Evolutionary conservation across 2,797 vertebrate species (phyloP).

Genomic region (Cuniculus paca): DNA sequence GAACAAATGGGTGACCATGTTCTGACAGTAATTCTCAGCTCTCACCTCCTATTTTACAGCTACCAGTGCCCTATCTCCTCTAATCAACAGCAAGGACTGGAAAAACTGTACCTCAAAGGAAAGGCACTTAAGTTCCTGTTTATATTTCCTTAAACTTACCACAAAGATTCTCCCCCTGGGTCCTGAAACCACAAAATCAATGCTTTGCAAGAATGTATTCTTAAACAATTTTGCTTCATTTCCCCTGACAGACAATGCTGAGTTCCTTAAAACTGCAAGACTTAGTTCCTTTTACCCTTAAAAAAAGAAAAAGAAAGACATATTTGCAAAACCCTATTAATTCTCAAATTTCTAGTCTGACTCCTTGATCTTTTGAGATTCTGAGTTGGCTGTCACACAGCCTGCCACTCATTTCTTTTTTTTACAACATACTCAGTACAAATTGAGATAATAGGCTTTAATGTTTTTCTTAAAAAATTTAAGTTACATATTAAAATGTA

Average conservation of each 20-base stretch:
- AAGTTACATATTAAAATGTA: constrained; percentile 47
- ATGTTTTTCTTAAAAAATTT: neutral
- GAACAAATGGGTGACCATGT: neutral
- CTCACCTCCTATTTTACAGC: neutral
- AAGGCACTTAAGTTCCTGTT: constrained; percentile 78
- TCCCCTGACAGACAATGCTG: constrained; percentile 65
- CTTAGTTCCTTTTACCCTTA: constrained; percentile 67
- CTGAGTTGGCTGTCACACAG: neutral
- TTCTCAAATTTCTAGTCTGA: constrained; percentile 61
- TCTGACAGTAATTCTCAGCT: constrained; percentile 35
- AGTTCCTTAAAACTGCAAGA: constrained; percentile 75
- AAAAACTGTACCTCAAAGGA: constrained; percentile 66
- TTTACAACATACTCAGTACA: constrained; percentile 13
- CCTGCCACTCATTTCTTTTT: constrained; percentile 50
- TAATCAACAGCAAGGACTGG: constrained; percentile 60
- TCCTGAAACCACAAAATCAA: constrained; percentile 81
- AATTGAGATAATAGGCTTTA: constrained; percentile 44
- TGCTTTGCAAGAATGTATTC: constrained; percentile 77
- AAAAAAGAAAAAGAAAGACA: constrained; percentile 62
- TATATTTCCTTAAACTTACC: constrained; percentile 83
- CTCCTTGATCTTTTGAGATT: constrained; percentile 52
- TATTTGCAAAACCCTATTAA: constrained; percentile 9
- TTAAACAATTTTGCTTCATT: constrained; percentile 78
- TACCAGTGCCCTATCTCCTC: neutral
- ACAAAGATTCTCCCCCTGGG: constrained; percentile 71